Evolutionary conservation across 1,140 invertebrate genomes (phyloP).

Genomic region (Trichomalopsis sarcophagae): DNA sequence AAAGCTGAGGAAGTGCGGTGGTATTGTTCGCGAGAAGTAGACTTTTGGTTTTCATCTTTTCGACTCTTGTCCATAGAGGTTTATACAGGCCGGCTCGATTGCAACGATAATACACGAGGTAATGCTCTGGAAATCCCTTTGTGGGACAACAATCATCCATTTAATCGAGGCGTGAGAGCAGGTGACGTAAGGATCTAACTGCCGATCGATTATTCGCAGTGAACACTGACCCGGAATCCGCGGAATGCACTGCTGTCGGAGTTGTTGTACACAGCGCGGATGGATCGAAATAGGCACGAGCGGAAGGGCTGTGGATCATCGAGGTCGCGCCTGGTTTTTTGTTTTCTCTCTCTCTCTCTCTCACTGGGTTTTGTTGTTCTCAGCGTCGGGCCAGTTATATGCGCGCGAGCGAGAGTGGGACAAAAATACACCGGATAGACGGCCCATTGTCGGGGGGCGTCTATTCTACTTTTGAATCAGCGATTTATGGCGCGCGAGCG

Average conservation of each 20-base stretch:
- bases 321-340: constrained; percentile 26
- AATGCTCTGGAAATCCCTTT: neutral
- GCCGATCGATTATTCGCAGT: neutral
- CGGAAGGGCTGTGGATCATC: constrained; percentile 47
- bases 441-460: constrained; percentile 26
- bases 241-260: constrained; percentile 22
- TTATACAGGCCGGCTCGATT: constrained; percentile 8
- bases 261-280: neutral
- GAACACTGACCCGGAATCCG: constrained; percentile 20
- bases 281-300: neutral
- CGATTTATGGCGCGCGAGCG: constrained; percentile 32
- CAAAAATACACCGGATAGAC: constrained; percentile 47
- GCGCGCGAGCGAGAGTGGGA: neutral
- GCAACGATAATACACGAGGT: constrained; percentile 9
- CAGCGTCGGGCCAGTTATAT: neutral
- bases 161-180: too few species aligned
- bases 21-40: too few species aligned
- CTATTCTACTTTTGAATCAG: constrained; percentile 39
- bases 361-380: neutral
- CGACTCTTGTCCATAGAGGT: neutral
- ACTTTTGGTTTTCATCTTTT: neutral
- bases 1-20: too few species aligned
- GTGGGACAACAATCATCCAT: neutral
- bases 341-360: neutral
- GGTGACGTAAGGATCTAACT: too few species aligned